phyloP scores from a whole-genome alignment of 23 tunicate species.

The Botrylloides violaceus region DNA sequence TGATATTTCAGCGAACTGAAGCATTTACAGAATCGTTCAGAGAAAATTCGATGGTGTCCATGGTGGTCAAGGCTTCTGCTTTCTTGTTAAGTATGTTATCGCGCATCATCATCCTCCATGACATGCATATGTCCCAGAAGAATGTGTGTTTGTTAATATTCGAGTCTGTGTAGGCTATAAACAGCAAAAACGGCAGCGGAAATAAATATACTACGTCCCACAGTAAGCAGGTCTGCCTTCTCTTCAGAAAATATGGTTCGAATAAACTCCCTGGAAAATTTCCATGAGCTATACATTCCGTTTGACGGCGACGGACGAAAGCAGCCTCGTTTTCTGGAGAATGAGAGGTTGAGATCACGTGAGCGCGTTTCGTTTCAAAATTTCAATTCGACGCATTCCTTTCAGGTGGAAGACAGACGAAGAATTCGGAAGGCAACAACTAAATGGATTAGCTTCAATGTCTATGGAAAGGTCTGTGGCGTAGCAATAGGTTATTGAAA shows the following conservation, averaged over 20 bases:
- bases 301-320: background rate
- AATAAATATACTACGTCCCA: too few species aligned
- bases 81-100: background rate
- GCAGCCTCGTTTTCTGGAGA: too few species aligned
- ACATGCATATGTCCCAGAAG: too few species aligned
- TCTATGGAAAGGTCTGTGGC: conserved; percentile 15
- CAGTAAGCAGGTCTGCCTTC: background rate
- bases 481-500: too few species aligned
- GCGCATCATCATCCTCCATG: too few species aligned
- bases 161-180: too few species aligned
- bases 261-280: conserved; percentile 16
- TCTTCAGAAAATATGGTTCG: background rate
- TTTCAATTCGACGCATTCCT: too few species aligned
- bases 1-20: conserved; percentile 28
- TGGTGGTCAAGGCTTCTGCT: conserved; percentile 1
- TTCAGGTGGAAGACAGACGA: conserved; percentile 56
- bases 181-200: too few species aligned
- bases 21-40: background rate
- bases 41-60: background rate
- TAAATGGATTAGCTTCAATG: conserved; percentile 39
- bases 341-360: too few species aligned
- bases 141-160: too few species aligned
- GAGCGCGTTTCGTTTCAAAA: too few species aligned
- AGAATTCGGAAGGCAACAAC: conserved; percentile 69
- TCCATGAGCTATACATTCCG: background rate